Base-by-base conservation (phyloP, 1,140 invertebrate genomes). In the Brachionus plicatilis region DNA sequence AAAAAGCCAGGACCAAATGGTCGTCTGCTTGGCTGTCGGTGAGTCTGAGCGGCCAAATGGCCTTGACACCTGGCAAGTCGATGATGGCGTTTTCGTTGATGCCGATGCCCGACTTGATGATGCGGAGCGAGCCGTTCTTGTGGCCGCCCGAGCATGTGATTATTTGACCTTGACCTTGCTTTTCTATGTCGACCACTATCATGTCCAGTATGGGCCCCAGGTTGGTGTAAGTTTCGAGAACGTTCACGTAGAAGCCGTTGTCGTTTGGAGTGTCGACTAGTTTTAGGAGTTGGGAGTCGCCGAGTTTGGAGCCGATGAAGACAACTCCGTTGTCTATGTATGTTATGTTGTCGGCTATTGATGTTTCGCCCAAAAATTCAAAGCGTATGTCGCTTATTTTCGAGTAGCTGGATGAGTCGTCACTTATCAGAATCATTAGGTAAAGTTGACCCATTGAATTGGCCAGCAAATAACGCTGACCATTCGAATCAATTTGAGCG, bases 281-380 rank as follows among this genome's bases (percentile, higher is more conserved):
- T 87, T 96, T 95, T 0, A 99, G 93, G 3, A 99, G 90, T 85
- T 99, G 97, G 0, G 96, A 98, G 90, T 99, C 97, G 0, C 97
- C 97, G 27, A 99, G 91, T 24, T 96, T 92, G 0, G 96, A 98
- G 0, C 97, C 97, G 86, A 99, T 93, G 89, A 97, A 99, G 70
- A 99, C 93, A 29, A 99, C 97, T 56, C 96, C 96, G 91, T 99
- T 99, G 88, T 99, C 97, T 68, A 99, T 91, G 88, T 99, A 99
- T n/a, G 96, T 98, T 88, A 99, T 94, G 88, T 95, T 97, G 90
- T 99, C 96, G 3, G 97, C 96, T 85, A 98, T 97, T 14, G 95
- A 96, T 47, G 97, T 97, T 91, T 98, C 86, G 20, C 87, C 87
- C 86, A 53, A 85, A 45, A 85, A 47, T 37, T 72, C 56, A 78